Evolutionary conservation across 92 coral and sea anemone species (phyloP).

Genomic region (Desmophyllum pertusum): DNA sequence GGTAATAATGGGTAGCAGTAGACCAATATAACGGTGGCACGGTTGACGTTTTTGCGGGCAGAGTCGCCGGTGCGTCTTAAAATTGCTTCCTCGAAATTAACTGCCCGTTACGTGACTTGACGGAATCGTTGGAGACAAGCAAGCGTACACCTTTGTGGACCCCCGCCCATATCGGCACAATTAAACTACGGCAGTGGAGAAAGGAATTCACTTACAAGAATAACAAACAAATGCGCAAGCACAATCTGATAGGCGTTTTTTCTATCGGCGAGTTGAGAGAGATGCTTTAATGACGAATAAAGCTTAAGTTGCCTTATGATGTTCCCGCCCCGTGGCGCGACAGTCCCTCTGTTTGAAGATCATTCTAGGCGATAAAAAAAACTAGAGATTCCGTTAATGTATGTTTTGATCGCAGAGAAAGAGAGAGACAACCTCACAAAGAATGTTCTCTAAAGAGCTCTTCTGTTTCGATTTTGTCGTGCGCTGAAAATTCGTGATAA

Average conservation of each 20-base stretch:
- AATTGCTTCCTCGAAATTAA: conserved; percentile 32
- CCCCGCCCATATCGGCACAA: conserved; percentile 28
- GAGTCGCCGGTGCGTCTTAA: conserved; percentile 10
- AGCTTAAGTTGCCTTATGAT: neutral
- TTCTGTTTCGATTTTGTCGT: neutral
- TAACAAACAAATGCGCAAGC: conserved; percentile 43
- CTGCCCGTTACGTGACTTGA: conserved; percentile 32
- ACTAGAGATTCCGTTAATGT: neutral
- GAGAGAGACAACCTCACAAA: neutral
- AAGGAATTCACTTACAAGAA: conserved; percentile 41
- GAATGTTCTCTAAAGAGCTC: neutral
- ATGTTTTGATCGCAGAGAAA: neutral
- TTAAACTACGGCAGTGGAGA: neutral
- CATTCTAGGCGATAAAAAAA: neutral
- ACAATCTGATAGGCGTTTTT: conserved; percentile 36
- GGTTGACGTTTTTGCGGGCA: conserved; percentile 35
- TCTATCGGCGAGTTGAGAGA: conserved; percentile 19
- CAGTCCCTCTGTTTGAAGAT: neutral
- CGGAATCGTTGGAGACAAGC: neutral
- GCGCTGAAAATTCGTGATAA: conserved; percentile 29
- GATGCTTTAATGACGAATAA: conserved; percentile 18
- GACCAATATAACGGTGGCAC: conserved; percentile 47
- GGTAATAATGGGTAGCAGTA: conserved; percentile 36
- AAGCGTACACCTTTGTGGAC: conserved; percentile 21
- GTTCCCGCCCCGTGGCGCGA: conserved; percentile 27